A percentile compares a stretch with the other conserved stretches of the same genome.
phyloP scores from a whole-genome alignment of 1,140 invertebrate genomes.

The Hyphantria cunea region DNA sequence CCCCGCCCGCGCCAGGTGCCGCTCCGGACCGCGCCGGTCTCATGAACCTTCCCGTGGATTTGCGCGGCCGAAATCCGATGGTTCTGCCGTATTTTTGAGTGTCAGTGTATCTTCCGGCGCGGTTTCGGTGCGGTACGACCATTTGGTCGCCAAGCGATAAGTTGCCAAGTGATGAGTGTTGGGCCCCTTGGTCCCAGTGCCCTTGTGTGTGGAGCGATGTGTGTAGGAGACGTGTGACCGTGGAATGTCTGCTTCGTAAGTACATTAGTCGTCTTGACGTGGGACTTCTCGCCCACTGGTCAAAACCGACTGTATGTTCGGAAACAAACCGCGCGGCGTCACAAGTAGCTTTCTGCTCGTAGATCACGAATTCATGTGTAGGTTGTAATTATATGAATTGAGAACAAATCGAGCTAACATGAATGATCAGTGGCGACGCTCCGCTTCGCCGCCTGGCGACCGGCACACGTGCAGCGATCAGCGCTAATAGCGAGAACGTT shows the following conservation, averaged over 20 bases:
- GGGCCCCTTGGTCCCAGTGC: conserved; percentile 67
- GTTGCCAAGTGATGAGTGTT: conserved; percentile 67
- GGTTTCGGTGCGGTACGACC: conserved; percentile 58
- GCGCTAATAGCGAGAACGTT: conserved; percentile 48
- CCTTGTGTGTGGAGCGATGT: conserved; percentile 75
- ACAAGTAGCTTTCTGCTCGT: conserved; percentile 43
- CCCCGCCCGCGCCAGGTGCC: conserved; percentile 79
- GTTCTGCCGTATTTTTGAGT: conserved; percentile 71
- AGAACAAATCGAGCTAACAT: conserved; percentile 58
- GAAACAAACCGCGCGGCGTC: conserved; percentile 38
- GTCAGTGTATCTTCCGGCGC: conserved; percentile 68
- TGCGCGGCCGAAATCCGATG: conserved; percentile 76
- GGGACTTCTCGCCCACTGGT: conserved; percentile 41
- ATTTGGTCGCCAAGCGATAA: conserved; percentile 38
- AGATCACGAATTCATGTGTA: conserved; percentile 44
- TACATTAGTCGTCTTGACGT: conserved; percentile 53
- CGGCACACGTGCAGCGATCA: conserved; percentile 58
- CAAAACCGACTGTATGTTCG: conserved; percentile 29
- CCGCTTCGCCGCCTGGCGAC: conserved; percentile 52
- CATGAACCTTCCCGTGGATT: conserved; percentile 77
- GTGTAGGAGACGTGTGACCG: conserved; percentile 72
- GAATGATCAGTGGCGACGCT: conserved; percentile 56
- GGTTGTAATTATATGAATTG: conserved; percentile 47
- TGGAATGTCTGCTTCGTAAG: conserved; percentile 74
- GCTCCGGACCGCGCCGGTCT: conserved; percentile 76